A percentile compares a stretch with the other conserved stretches of the same genome.
These are phyloP conservation scores for Karalla daura DNA, from an alignment of 2,797 vertebrate genomes.

Conservation along the genomic window DNA sequence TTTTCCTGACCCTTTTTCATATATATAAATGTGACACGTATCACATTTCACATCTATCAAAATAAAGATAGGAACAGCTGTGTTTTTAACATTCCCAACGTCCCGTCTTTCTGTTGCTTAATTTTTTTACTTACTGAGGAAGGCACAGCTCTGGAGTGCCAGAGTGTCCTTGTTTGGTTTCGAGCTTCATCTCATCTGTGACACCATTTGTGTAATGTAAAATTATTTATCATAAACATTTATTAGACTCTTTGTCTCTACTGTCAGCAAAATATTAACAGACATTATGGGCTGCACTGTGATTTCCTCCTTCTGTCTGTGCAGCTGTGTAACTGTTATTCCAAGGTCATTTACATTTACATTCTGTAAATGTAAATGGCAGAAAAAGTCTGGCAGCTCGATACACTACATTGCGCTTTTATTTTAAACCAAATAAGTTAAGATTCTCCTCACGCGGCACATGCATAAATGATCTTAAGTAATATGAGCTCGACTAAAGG, in stretches of 20 bases:
- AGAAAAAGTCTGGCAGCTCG: slow-evolving; percentile 15
- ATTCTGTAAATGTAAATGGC: too few species aligned
- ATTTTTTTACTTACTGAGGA: not conserved
- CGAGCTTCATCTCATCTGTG: not conserved
- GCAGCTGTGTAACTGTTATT: slow-evolving; percentile 21
- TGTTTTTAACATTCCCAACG: not conserved
- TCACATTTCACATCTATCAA: not conserved
- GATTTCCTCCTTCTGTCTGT: slow-evolving; percentile 16
- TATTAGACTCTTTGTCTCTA: slow-evolving; percentile 10
- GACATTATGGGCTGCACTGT: not conserved
- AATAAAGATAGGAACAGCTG: not conserved
- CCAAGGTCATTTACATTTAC: slow-evolving; percentile 43
- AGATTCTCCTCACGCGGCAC: slow-evolving; percentile 50
- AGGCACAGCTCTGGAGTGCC: not conserved
- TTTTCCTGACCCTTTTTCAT: not conserved
- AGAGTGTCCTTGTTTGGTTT: not conserved
- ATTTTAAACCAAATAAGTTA: slow-evolving; percentile 26
- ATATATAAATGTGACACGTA: not conserved
- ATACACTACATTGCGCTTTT: slow-evolving; percentile 2
- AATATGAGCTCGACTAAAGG: slow-evolving; percentile 56
- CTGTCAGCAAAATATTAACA: slow-evolving; percentile 1
- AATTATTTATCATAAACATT: slow-evolving; percentile 2
- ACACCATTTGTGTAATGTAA: not conserved
- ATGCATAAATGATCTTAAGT: slow-evolving; percentile 73
- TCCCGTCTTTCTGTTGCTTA: not conserved